phyloP scores from a whole-genome alignment of 2,113 vertebrate genomes.

The Silurus asotus region DNA sequence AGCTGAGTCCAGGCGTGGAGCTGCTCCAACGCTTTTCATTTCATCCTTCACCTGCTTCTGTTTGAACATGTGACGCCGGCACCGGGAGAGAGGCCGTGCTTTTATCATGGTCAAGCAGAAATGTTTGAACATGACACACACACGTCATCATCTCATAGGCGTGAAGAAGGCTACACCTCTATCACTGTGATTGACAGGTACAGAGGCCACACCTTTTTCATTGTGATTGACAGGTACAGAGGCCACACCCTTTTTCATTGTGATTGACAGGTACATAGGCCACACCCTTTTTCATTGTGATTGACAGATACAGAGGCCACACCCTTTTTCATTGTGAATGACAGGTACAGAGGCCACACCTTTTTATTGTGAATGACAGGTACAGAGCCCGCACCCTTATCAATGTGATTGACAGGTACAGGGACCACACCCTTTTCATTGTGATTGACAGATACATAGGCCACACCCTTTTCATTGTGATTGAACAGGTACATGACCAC shows the following conservation, averaged over 20 bases:
- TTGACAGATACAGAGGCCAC: background rate
- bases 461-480: no score
- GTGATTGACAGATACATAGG: background rate
- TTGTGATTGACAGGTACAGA: background rate
- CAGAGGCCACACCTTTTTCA: no score
- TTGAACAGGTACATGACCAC: background rate
- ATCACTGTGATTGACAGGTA: background rate
- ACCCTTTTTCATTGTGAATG: no score
- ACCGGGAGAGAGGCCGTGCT: no score
- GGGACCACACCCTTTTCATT: background rate
- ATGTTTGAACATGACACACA: background rate
- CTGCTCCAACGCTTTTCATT: background rate
- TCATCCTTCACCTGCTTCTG: constrained; percentile 3
- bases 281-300: background rate
- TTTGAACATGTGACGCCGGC: background rate
- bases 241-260: background rate
- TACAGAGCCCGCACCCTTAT: no score
- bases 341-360: no score
- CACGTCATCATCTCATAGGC: background rate
- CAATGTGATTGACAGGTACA: background rate
- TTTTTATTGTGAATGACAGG: no score
- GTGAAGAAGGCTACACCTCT: background rate
- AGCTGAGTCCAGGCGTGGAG: background rate
- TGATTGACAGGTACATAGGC: background rate
- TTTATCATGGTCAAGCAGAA: constrained; percentile 2